These are phyloP conservation scores for Halocaridina rubra DNA, from an alignment of 2,888 invertebrate species.

Conservation along the genomic window DNA sequence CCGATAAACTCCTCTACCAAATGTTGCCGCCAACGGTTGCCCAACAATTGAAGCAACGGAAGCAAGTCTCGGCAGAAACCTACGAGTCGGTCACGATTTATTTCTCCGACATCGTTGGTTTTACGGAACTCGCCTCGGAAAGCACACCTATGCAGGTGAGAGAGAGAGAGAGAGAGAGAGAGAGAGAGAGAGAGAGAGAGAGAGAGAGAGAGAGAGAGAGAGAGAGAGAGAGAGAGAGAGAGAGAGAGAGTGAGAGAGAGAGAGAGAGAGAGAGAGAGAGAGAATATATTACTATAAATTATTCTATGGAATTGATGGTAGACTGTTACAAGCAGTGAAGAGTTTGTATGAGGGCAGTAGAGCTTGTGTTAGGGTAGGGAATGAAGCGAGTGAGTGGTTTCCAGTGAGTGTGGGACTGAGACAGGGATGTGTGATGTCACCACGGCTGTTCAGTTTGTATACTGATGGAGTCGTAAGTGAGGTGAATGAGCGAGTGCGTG, in stretches of 20 bases:
- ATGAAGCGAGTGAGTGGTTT: too few species aligned
- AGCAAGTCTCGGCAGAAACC: conserved; percentile 78
- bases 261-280: not conserved
- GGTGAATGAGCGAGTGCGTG: too few species aligned
- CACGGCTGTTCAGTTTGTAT: too few species aligned
- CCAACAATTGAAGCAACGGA: conserved; percentile 85
- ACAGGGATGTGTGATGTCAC: too few species aligned
- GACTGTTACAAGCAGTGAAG: too few species aligned
- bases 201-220: not conserved
- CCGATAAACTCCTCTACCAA: conserved; percentile 85
- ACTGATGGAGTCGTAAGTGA: too few species aligned
- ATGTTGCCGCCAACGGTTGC: conserved; percentile 90
- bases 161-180: not conserved
- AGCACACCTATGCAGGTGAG: conserved; percentile 83
- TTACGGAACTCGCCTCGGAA: conserved; percentile 90
- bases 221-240: not conserved
- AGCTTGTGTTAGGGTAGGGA: too few species aligned
- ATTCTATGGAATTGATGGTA: too few species aligned
- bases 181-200: not conserved
- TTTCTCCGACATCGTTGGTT: conserved; percentile 94
- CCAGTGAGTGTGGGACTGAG: too few species aligned
- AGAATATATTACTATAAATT: too few species aligned
- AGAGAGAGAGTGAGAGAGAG: not conserved
- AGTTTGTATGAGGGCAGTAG: too few species aligned
- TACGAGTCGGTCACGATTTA: conserved; percentile 89